Evolutionary conservation across 64 coral and sea anemone genomes (phyloP).

Genomic region (Cladopsammia gracilis): DNA sequence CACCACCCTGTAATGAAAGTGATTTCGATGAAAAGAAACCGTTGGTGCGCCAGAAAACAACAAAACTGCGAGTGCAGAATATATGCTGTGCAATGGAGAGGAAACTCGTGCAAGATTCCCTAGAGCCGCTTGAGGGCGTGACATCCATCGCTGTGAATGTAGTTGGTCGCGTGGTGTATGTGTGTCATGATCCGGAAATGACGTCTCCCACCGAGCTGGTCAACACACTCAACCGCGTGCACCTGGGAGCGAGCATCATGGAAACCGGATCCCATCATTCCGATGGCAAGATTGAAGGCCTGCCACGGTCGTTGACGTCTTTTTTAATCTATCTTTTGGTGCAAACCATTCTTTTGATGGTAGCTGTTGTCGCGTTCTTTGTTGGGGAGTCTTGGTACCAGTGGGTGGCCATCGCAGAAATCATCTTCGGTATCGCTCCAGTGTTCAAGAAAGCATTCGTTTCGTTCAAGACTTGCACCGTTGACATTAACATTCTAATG

Average conservation of each 20-base stretch:
- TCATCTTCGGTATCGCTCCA: conserved; percentile 81
- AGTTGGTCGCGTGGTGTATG: conserved; percentile 89
- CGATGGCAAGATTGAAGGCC: conserved; percentile 38
- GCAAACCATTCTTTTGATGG: conserved; percentile 72
- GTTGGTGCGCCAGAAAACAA: conserved; percentile 54
- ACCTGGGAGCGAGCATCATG: conserved; percentile 95
- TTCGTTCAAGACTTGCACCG: conserved; percentile 61
- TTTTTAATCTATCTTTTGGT: conserved; percentile 63
- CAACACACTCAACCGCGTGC: conserved; percentile 74
- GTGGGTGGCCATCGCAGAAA: conserved; percentile 93
- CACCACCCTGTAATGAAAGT: background rate
- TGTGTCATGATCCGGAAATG: conserved; percentile 86
- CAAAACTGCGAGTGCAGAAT: conserved; percentile 97
- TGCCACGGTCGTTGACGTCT: conserved; percentile 59
- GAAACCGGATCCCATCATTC: conserved; percentile 82
- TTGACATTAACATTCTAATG: conserved; percentile 91
- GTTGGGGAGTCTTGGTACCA: conserved; percentile 58
- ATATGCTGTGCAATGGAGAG: conserved; percentile 95
- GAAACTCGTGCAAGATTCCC: conserved; percentile 80
- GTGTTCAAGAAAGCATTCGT: conserved; percentile 75
- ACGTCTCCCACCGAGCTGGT: conserved; percentile 81
- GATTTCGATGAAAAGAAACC: background rate
- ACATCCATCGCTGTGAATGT: conserved; percentile 86
- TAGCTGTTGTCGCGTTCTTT: conserved; percentile 61
- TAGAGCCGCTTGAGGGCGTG: conserved; percentile 82